A percentile compares a stretch with the other conserved stretches of the same genome.
Evolutionary conservation across 2,113 vertebrate species (phyloP).

Genomic region (Gavia stellata): DNA sequence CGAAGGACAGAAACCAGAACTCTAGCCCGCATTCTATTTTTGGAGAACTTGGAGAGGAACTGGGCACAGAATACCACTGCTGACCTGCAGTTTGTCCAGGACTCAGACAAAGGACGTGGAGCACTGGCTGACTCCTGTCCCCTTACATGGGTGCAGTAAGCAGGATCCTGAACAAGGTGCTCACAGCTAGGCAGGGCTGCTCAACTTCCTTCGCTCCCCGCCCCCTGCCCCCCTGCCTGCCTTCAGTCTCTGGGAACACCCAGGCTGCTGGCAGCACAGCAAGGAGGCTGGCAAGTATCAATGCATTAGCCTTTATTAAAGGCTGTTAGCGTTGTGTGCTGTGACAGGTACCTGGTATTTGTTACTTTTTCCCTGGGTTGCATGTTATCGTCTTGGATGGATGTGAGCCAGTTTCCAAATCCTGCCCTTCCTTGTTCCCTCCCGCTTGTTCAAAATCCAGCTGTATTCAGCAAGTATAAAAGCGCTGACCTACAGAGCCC

Average conservation of each 20-base stretch:
- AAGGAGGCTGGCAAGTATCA: not conserved
- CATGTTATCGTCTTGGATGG: not conserved
- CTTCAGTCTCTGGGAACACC: not conserved
- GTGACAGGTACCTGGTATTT: not conserved
- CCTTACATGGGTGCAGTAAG: not conserved
- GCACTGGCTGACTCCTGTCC: not conserved
- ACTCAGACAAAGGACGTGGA: rapidly evolving
- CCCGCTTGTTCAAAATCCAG: not conserved
- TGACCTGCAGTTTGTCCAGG: not conserved
- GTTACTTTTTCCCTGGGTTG: not conserved
- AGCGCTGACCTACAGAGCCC: not conserved
- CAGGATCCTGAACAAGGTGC: not conserved
- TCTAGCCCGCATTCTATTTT: not conserved
- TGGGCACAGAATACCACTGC: not conserved
- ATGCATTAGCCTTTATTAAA: not conserved
- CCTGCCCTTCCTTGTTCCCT: not conserved
- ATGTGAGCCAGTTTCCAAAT: conserved; percentile 15
- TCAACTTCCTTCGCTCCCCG: not conserved
- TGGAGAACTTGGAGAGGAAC: not conserved
- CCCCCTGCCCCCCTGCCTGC: not conserved
- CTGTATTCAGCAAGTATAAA: conserved; percentile 23
- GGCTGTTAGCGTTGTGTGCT: not conserved
- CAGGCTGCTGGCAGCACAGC: not conserved
- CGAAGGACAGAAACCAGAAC: not conserved
- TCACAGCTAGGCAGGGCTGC: not conserved